Evolutionary conservation across 1,140 invertebrate genomes (phyloP), one percentile per base, ranked within the genome.

Genomic region (Drosophila nannoptera): DNA sequence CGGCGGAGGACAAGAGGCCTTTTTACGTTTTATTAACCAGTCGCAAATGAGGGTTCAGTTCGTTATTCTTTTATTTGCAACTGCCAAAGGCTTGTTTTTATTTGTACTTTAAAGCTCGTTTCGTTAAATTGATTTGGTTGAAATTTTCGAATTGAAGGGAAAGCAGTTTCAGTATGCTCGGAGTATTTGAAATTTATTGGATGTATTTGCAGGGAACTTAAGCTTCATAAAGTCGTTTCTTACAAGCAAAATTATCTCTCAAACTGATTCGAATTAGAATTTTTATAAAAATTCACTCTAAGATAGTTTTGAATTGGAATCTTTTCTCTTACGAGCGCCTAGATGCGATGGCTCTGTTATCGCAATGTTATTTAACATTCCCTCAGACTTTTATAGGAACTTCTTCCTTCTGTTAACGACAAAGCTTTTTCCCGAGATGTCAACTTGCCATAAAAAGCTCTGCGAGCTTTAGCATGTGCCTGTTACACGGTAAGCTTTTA

Each of bases 1-100:
- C 56, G 75, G 22, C 22, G 22, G 1, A 22, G 22, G 75, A 42
- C 71, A 78, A 66, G 22, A 22, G 22, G 22, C 58, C 65, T 62
- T 58, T 78, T 78, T 49, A 61, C 65, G 43, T 77, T 70, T 69
- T 63, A 33, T 22, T 58, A 73, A 69, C 61, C 40, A 56, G 29
- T 33, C 59, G 31, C 58, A 58, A 66, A 76, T 62, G 59, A 68
- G 59, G 63, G 73, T 65, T 42, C 61, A 29, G 46, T 61, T 45
- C 29, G 14, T 33, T n/a, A 58, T 56, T 63, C 36, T 56, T 69
- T 38, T 69, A 59, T 68, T 71, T 59, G 49, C 55, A 49, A 61
- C 61, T 61, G 49, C 69, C 56, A 33, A 11, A 14, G 48, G 54
- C 54, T 60, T 68, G n/a, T 55, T 63, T 50, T 54, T 48, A 53